Conservation (phyloP, 2,888 invertebrate genomes). For the Cephus spinipes region DNA sequence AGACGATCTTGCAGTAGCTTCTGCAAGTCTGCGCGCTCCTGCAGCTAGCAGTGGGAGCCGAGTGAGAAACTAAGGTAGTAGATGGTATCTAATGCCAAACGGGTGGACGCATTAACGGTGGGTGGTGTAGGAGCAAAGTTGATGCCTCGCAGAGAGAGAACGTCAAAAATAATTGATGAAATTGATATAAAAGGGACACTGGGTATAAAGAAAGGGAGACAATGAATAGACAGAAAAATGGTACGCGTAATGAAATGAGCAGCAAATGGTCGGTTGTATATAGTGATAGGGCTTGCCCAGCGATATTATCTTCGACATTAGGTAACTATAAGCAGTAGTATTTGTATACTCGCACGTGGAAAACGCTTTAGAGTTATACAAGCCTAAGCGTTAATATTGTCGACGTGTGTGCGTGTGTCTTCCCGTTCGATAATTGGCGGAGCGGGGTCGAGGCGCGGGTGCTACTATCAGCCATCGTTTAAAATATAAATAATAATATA, state of each 20-base stretch:
- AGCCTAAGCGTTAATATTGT: slow-evolving; percentile 15
- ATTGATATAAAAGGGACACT: neutral
- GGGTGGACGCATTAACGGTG: slow-evolving; percentile 55
- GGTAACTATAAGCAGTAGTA: slow-evolving; percentile 30
- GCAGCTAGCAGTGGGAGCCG: neutral
- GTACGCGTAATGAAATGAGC: slow-evolving; percentile 35
- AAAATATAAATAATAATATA: slow-evolving; percentile 52
- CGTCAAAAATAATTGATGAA: too few species aligned
- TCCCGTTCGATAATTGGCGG: slow-evolving; percentile 4
- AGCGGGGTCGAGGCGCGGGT: slow-evolving; percentile 24
- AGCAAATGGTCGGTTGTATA: slow-evolving; percentile 34
- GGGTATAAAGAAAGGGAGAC: neutral
- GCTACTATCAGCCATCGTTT: slow-evolving; percentile 33
- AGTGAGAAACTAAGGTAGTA: slow-evolving; percentile 8
- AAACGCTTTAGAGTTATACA: neutral
- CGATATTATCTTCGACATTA: slow-evolving; percentile 41
- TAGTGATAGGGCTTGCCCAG: slow-evolving; percentile 15
- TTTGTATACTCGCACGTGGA: slow-evolving; percentile 7
- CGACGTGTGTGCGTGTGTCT: neutral
- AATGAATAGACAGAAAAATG: slow-evolving; percentile 19
- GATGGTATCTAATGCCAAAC: slow-evolving; percentile 55
- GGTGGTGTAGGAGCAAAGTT: slow-evolving; percentile 8
- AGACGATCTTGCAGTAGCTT: neutral
- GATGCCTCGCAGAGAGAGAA: neutral
- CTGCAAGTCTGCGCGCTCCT: neutral